Evolutionary conservation across 2,888 invertebrate species (phyloP), one percentile per base, ranked within the genome.

Genomic region (Idaea aversata): DNA sequence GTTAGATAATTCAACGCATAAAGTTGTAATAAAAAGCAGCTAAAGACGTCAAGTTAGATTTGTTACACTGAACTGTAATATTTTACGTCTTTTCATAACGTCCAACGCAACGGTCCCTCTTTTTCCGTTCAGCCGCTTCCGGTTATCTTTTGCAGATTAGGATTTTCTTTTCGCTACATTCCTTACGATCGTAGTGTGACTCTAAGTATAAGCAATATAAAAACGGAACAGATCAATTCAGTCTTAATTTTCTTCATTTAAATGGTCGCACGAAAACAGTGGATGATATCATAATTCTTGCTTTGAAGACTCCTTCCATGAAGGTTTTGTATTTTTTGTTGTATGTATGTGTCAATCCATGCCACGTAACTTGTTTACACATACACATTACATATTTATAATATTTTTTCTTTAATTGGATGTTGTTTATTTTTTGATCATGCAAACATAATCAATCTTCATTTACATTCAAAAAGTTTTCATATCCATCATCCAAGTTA

Each of bases 41-140:
- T 47, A 47, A 47, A 47, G 47, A 47, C 47, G 47, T 47, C 47
- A 47, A 47, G 47, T 47, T 47, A 47, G 47, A 47, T 47, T 47
- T 47, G 47, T 47, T 47, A 47, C 10, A 13, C 3, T 47, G 47
- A 47, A 47, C 47, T 47, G 47, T 47, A 47, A 47, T 47, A 47
- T 7, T 47, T 47, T 47, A 47, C 47, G 47, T 47, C 47, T 47
- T 47, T 47, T 47, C 47, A 47, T 47, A 47, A 47, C 47, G 47
- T 47, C 47, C 47, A 47, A 47, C 7, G 47, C 47, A 47, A 47
- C 47, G 47, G 47, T 47, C 47, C 47, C 47, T 47, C 47, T 47
- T 47, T 47, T 47, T 47, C 47, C 47, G 47, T 47, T 10, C 47
- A 47, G 47, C 10, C 47, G 47, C 47, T 47, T 47, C 47, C 47